Conservation (phyloP, 2,888 invertebrate species). For the Sylvicola cinctus region DNA sequence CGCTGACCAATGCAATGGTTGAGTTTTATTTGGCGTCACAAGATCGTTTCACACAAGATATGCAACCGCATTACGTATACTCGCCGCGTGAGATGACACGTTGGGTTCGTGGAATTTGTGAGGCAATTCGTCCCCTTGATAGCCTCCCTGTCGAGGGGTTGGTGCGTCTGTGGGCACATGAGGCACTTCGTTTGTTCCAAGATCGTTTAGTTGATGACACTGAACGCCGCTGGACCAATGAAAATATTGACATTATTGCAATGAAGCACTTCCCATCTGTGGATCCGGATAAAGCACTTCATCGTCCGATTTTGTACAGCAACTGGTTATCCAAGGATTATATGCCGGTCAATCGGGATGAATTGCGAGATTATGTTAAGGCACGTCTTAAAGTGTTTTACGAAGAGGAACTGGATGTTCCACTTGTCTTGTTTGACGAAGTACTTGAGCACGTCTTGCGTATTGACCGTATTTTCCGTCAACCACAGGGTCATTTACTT, state of each 20-base stretch:
- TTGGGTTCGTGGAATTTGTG: slow-evolving; percentile 98
- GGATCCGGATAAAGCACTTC: slow-evolving; percentile 65
- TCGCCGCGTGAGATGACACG: slow-evolving; percentile 97
- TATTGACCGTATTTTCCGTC: slow-evolving; percentile 97
- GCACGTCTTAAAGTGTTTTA: slow-evolving; percentile 96
- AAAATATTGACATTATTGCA: slow-evolving; percentile 84
- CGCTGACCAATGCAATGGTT: slow-evolving; percentile 97
- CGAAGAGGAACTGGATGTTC: slow-evolving; percentile 97
- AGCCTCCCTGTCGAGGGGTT: slow-evolving; percentile 80
- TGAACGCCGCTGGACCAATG: slow-evolving; percentile 95
- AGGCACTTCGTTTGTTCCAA: slow-evolving; percentile 93
- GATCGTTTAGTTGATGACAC: slow-evolving; percentile 83
- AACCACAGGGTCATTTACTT: slow-evolving; percentile 93
- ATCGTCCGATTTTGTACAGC: slow-evolving; percentile 89
- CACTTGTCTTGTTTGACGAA: slow-evolving; percentile 94
- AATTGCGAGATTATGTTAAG: slow-evolving; percentile 88
- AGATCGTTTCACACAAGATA: slow-evolving; percentile 96
- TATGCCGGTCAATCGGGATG: slow-evolving; percentile 85
- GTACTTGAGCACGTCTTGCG: slow-evolving; percentile 97
- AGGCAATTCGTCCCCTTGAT: slow-evolving; percentile 92
- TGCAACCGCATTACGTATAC: slow-evolving; percentile 99
- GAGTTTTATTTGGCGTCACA: slow-evolving; percentile 93
- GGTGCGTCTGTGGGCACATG: slow-evolving; percentile 98
- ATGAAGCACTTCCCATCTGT: slow-evolving; percentile 88
- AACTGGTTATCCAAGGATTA: slow-evolving; percentile 99